Evolutionary conservation across 2,797 vertebrate genomes (phyloP).

Genomic region (Artibeus jamaicensis): DNA sequence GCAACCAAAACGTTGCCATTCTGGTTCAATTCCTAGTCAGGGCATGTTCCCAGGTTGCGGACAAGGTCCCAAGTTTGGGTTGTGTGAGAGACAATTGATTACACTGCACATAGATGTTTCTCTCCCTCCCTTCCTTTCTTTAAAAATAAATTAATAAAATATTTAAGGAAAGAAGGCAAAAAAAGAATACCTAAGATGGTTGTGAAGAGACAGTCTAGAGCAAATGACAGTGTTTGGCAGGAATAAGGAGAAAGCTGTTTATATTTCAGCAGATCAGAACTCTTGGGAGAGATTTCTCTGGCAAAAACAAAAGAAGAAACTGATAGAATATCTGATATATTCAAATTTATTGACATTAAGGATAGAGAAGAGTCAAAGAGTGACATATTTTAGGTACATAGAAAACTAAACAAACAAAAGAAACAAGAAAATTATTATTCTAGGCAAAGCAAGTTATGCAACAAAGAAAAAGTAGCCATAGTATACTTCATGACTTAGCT

Average conservation of each 20-base stretch:
- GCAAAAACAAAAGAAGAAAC: neutral
- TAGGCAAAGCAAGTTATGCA: neutral
- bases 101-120: too few relatives aligned
- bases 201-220: neutral
- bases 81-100: too few relatives aligned
- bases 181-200: neutral
- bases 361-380: neutral
- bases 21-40: too few relatives aligned
- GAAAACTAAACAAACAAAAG: neutral
- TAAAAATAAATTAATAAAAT: too few relatives aligned
- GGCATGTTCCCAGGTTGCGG: too few relatives aligned
- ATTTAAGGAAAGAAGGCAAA: neutral
- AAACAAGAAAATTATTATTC: neutral
- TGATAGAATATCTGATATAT: neutral
- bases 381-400: neutral
- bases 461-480: neutral
- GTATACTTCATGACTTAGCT: neutral
- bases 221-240: neutral
- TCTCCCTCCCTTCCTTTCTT: too few relatives aligned
- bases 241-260: neutral
- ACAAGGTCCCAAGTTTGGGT: too few relatives aligned
- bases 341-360: neutral
- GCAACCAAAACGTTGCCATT: too few relatives aligned
- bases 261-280: conserved; percentile 8
- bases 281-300: neutral